Percentiles rank a stretch among this genome's conserved stretches.
phyloP scores from a whole-genome alignment of 2,888 invertebrate genomes.

The Apamea epomidion region DNA sequence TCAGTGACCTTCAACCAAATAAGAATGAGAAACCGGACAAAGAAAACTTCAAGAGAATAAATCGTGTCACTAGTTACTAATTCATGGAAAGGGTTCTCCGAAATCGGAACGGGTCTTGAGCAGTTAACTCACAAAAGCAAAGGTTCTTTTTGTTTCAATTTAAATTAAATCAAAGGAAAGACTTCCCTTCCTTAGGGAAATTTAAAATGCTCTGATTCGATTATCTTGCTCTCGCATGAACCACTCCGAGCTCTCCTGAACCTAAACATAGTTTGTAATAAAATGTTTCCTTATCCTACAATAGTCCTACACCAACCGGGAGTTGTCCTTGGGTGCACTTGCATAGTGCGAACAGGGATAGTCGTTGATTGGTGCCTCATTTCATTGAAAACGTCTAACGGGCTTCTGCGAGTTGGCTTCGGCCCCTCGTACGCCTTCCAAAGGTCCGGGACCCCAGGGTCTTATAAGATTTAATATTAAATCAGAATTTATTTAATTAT shows the following conservation, averaged over 20 bases:
- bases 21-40: background rate
- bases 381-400: too few relatives aligned
- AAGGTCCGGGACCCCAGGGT: too few relatives aligned
- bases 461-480: background rate
- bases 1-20: background rate
- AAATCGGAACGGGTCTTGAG: conserved; percentile 18
- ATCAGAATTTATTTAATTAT: background rate
- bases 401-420: too few relatives aligned
- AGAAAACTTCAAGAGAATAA: background rate
- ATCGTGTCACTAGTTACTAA: background rate
- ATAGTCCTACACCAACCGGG: background rate
- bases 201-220: conserved; percentile 73
- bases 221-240: conserved; percentile 59
- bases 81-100: background rate
- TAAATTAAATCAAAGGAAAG: conserved; percentile 61
- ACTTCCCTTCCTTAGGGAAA: conserved; percentile 67
- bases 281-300: background rate
- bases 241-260: conserved; percentile 31
- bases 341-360: too few relatives aligned
- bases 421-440: too few relatives aligned
- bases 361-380: too few relatives aligned
- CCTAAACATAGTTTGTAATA: conserved; percentile 55
- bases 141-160: conserved; percentile 44
- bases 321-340: too few relatives aligned
- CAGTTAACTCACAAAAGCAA: conserved; percentile 30